phyloP scores from a whole-genome alignment of 2,888 invertebrate species.

The Itoplectis maculator region DNA sequence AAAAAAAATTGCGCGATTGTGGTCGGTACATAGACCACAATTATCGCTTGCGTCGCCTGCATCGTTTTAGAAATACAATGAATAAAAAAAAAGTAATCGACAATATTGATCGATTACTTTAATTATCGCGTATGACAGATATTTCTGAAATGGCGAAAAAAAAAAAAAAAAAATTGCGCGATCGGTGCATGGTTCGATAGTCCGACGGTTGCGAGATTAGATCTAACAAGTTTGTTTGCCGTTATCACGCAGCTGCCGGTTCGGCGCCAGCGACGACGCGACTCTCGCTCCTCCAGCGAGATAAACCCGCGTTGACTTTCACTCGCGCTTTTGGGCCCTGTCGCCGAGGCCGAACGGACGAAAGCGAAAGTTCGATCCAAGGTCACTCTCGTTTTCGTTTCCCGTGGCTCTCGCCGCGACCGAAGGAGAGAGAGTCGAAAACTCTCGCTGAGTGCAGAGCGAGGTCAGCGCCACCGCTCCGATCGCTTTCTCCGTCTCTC shows the following conservation, averaged over 20 bases:
- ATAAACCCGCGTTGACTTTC: slow-evolving; percentile 6
- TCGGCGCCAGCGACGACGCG: neutral
- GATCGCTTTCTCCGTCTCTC: neutral
- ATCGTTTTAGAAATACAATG: too few relatives aligned
- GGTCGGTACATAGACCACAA: neutral
- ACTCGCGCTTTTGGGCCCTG: slow-evolving; percentile 32
- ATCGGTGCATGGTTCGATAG: neutral
- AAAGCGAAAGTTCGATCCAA: slow-evolving; percentile 37
- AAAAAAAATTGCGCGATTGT: too few relatives aligned
- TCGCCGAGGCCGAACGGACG: slow-evolving; percentile 8
- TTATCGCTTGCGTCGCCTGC: too few relatives aligned
- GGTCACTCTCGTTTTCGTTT: slow-evolving; percentile 42
- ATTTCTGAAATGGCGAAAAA: too few relatives aligned
- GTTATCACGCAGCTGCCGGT: neutral
- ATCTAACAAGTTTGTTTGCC: neutral
- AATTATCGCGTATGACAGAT: too few relatives aligned
- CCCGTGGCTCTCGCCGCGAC: neutral
- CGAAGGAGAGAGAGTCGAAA: slow-evolving; percentile 5
- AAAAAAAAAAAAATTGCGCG: too few relatives aligned
- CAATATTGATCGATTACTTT: too few relatives aligned
- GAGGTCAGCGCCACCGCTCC: neutral
- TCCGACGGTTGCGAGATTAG: neutral
- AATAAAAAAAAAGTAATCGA: too few relatives aligned
- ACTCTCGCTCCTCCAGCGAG: slow-evolving; percentile 22
- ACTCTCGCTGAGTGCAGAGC: too few relatives aligned